Evolutionary conservation across 2,888 invertebrate genomes (phyloP).

Genomic region (Trissonchulus latispiculum): DNA sequence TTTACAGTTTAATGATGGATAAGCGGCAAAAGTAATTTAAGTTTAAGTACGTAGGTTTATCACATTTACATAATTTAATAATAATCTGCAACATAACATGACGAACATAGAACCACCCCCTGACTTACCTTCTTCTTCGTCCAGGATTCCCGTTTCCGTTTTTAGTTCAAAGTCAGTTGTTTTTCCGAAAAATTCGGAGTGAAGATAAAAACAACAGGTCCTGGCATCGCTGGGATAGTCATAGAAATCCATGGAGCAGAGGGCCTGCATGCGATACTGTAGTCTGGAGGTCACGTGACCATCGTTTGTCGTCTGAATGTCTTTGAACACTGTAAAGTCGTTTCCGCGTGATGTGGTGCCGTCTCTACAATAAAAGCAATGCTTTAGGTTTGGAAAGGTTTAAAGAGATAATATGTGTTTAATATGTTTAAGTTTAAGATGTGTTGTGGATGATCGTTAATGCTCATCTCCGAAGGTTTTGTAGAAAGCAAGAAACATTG

Average conservation of each 20-base stretch:
- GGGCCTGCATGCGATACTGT: conserved; percentile 35
- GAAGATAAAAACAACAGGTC: conserved; percentile 34
- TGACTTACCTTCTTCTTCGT: conserved; percentile 2
- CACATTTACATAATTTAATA: no score
- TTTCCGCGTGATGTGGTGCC: conserved; percentile 34
- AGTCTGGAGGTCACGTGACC: conserved; percentile 35
- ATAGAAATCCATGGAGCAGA: conserved; percentile 33
- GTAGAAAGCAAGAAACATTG: no score
- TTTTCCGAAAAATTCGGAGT: conserved; percentile 31
- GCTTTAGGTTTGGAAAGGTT: no score
- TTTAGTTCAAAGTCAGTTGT: conserved; percentile 27
- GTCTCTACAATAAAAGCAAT: conserved; percentile 30
- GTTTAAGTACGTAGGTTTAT: no score
- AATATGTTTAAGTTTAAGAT: no score
- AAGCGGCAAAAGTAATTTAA: no score
- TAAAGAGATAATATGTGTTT: no score
- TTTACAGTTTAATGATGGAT: no score
- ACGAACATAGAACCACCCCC: no score
- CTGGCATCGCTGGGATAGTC: conserved; percentile 36
- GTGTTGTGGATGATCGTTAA: no score
- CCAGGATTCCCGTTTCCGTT: neutral
- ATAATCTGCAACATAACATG: no score
- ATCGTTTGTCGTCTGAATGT: conserved; percentile 26
- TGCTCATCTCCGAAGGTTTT: no score
- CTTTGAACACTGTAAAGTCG: conserved; percentile 34